Evolutionary conservation across 2,888 invertebrate genomes (phyloP), one percentile per base, ranked within the genome.

Genomic region (Dendrolimus houi): DNA sequence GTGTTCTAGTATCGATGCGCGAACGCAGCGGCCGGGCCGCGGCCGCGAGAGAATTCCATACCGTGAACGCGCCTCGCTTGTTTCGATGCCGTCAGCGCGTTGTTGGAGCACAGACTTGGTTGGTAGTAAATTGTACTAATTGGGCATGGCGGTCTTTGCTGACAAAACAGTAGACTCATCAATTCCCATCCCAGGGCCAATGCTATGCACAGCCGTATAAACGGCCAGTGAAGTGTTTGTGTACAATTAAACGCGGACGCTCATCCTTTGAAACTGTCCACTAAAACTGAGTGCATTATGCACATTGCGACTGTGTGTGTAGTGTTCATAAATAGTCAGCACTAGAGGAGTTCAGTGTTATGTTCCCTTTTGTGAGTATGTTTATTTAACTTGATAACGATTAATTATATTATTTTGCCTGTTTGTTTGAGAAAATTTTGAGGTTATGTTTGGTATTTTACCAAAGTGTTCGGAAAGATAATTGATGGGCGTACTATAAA

Each of bases 81-180:
- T 83, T 85, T 81, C 82, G 77, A 85, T 83, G 81, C 83, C 82
- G 87, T 84, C 85, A 85, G 85, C 83, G 83, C 83, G 83, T 78
- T 77, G 76, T 83, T 81, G 79, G 79, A 81, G 81, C 78, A 78
- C 78, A 81, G 83, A 72, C 69, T 69, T 75, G 75, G 77, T 85
- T 85, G 75, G 77, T 85, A 84, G 82, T 88, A 85, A 88, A 89
- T 87, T 87, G 82, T 85, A 80, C 87, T 89, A 89, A 88, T 89
- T 87, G 84, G 82, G 78, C 70, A 85, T 86, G 85, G 84, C 87
- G 86, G 85, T 78, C 82, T 81, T 68, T 70, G 74, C 77, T 82
- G 71, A 79, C 81, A 83, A 82, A 81, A 83, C 80, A 82, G 85
- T 85, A 77, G 75, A 76, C 79, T 77, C 81, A 82, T 83, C 81